Evolutionary conservation across 2,113 vertebrate species (phyloP), one percentile per base, ranked within the genome.

Genomic region (Cinclus mexicanus): DNA sequence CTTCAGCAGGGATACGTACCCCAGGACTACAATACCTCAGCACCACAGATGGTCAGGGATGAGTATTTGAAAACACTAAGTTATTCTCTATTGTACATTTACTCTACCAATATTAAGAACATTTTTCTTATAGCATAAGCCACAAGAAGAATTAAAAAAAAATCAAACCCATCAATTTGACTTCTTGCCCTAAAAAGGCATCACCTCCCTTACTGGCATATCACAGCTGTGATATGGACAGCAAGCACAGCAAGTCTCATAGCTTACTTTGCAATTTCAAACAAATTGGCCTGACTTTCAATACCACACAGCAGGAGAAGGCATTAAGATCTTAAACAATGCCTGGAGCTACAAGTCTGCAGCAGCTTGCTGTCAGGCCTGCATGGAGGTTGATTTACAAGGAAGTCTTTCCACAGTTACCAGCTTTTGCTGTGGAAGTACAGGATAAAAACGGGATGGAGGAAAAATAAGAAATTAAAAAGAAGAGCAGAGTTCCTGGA

Each of bases 341-440:
- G 89, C 83, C 81, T 71, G 57, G 46, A 92, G 87, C 63, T 55
- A 76, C 14, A 84, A 83, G 80, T 52, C 86, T 81, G 56, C 72
- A 94, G 59, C 71, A 84, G 86, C 89, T 84, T 92, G 60, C 76
- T 92, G 47, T 93, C 76, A 92, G 86, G 71, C 64, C 42, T 77
- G 52, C 56, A 78, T 0, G 3, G 5, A 83, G 31, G 29, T 9
- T 67, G 68, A 86, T 88, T 95, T 90, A 90, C 55, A 93, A 80
- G 57, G 52, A 87, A 41, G 33, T 44, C 84, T 60, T 95, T 20
- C 41, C 82, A 79, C 25, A 69, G 4, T 1, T 44, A 35, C 55
- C 88, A 94, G 77, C 56, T 87, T 71, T 87, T 79, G 84, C 82
- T 88, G 39, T 69, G 67, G 19, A 90, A 67, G 20, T 21, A 84